Evolutionary conservation across 1,140 invertebrate species (phyloP).

Genomic region (Micrasema minimum): DNA sequence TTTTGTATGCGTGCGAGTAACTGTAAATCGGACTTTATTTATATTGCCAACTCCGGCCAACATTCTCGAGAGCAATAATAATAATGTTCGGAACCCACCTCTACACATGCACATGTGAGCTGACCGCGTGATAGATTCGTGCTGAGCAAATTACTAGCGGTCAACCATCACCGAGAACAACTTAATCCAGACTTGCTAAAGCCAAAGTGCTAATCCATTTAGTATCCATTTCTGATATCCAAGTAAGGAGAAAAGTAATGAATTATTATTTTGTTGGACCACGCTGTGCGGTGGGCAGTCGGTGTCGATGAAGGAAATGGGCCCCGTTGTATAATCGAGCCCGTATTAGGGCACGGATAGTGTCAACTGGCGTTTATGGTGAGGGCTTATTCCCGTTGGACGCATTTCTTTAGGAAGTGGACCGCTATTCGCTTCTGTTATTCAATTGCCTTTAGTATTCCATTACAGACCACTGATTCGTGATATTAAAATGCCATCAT

Average conservation of each 20-base stretch:
- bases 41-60: neutral
- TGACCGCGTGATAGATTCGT: constrained; percentile 23
- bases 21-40: neutral
- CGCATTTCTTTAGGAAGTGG: neutral
- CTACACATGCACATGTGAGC: neutral
- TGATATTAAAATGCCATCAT: too few species aligned
- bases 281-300: too few species aligned
- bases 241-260: too few species aligned
- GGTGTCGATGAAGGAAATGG: too few species aligned
- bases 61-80: constrained; percentile 14
- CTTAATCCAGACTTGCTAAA: too few species aligned
- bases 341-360: neutral
- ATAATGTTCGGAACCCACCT: constrained; percentile 8
- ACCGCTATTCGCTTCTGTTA: constrained; percentile 1
- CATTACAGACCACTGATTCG: too few species aligned
- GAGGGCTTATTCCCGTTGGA: constrained; percentile 12
- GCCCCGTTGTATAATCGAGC: too few species aligned
- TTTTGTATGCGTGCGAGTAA: too few species aligned
- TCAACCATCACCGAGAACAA: constrained; percentile 2
- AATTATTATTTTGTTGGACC: too few species aligned
- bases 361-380: constrained; percentile 12
- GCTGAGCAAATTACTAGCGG: constrained; percentile 18
- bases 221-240: too few species aligned
- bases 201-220: too few species aligned
- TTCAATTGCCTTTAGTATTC: too few species aligned